These are phyloP conservation scores for Physella acuta DNA, from an alignment of 1,140 invertebrate genomes.

Conservation along the genomic window DNA sequence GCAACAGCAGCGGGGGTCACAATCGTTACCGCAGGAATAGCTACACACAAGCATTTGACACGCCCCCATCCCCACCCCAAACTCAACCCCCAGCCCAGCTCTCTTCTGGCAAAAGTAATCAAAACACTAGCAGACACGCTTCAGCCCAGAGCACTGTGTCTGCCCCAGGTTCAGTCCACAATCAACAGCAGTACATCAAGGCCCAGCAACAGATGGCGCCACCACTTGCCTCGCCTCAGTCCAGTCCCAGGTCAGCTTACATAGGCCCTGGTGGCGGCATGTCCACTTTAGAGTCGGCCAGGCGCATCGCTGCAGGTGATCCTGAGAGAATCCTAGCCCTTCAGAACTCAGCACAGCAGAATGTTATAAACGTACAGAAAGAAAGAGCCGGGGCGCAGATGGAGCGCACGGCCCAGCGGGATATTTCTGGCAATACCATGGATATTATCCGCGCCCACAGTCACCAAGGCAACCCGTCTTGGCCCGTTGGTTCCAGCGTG, in stretches of 20 bases:
- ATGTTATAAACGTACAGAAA: background rate
- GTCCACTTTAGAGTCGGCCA: constrained; percentile 32
- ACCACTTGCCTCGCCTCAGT: background rate
- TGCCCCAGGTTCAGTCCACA: background rate
- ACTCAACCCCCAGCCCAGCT: background rate
- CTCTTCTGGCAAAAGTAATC: background rate
- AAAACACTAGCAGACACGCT: background rate
- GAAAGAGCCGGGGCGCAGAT: background rate
- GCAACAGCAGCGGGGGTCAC: constrained; percentile 40
- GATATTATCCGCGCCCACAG: constrained; percentile 20
- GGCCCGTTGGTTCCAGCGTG: background rate
- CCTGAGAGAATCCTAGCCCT: constrained; percentile 18
- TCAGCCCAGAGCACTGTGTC: background rate
- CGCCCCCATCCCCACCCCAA: constrained; percentile 23
- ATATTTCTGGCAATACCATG: background rate
- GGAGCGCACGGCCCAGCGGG: background rate
- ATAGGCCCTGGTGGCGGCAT: constrained; percentile 27
- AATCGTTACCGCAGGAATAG: constrained; percentile 46
- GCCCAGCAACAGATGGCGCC: constrained; percentile 13
- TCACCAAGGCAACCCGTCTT: constrained; percentile 9
- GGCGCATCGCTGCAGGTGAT: constrained; percentile 24
- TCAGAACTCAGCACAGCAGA: constrained; percentile 12
- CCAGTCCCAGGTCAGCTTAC: constrained; percentile 19
- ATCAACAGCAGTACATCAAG: constrained; percentile 5
- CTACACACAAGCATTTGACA: constrained; percentile 46